These are phyloP conservation scores for Engystomops pustulosus DNA, from an alignment of 2,113 vertebrate species.

Conservation along the genomic window DNA sequence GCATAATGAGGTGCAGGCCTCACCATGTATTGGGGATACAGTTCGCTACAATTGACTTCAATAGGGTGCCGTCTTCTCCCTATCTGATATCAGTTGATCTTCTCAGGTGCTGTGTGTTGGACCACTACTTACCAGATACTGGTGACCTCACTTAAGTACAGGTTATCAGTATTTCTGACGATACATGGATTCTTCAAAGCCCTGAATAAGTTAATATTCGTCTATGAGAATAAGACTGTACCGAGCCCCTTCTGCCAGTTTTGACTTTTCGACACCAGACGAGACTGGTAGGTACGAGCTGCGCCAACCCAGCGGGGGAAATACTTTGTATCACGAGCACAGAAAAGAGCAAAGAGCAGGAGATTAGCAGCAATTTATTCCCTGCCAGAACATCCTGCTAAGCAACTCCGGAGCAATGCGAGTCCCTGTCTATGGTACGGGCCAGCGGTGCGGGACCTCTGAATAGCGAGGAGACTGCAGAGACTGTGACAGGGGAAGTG, in stretches of 20 bases:
- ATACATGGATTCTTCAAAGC: too few relatives aligned
- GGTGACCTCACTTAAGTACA: too few relatives aligned
- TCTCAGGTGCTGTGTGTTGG: too few relatives aligned
- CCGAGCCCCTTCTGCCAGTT: background rate
- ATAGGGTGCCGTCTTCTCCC: too few relatives aligned
- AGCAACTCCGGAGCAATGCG: slow-evolving; percentile 36
- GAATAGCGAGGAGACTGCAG: slow-evolving; percentile 14
- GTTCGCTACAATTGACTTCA: too few relatives aligned
- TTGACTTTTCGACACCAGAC: slow-evolving; percentile 2
- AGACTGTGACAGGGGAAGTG: background rate
- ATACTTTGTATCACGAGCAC: slow-evolving; percentile 34
- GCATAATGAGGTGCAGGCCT: too few relatives aligned
- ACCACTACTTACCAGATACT: too few relatives aligned
- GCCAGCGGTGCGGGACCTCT: background rate
- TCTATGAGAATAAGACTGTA: background rate
- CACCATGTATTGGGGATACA: too few relatives aligned
- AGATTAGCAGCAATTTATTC: slow-evolving; percentile 50
- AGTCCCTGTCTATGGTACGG: background rate
- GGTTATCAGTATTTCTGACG: too few relatives aligned
- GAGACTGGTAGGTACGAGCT: background rate
- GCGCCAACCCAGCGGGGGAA: slow-evolving; percentile 17
- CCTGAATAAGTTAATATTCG: slow-evolving; percentile 5
- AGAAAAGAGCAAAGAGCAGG: slow-evolving; percentile 45
- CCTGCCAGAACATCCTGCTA: slow-evolving; percentile 42
- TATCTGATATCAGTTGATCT: too few relatives aligned